These are phyloP conservation scores for Sceliomorpha sp. DNA, from an alignment of 2,888 invertebrate genomes.

Conservation along the genomic window DNA sequence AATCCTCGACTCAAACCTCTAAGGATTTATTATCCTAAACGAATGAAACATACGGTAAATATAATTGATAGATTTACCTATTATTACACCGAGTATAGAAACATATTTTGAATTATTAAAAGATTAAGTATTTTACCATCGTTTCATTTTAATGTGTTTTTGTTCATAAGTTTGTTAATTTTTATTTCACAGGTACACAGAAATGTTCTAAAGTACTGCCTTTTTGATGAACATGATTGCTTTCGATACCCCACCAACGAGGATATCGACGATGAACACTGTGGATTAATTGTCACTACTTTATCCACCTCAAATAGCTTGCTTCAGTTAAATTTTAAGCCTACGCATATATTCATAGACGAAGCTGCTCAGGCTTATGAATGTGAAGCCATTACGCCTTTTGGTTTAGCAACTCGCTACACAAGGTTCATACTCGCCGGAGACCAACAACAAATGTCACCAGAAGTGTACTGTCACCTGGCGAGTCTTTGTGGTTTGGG, in stretches of 20 bases:
- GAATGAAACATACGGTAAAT: too few species aligned
- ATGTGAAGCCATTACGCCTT: slow-evolving; percentile 90
- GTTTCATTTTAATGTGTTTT: too few species aligned
- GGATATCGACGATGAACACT: slow-evolving; percentile 85
- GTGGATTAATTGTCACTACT: slow-evolving; percentile 88
- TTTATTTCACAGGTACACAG: slow-evolving; percentile 66
- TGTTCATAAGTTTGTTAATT: slow-evolving; percentile 2
- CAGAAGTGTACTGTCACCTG: slow-evolving; percentile 89
- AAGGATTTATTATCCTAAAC: slow-evolving; percentile 89
- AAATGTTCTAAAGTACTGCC: slow-evolving; percentile 84
- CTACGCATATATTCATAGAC: slow-evolving; percentile 91
- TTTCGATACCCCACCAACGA: slow-evolving; percentile 87
- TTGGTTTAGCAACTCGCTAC: slow-evolving; percentile 86
- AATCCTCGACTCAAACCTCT: slow-evolving; percentile 85
- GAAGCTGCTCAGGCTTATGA: slow-evolving; percentile 94
- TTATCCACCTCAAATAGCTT: slow-evolving; percentile 89
- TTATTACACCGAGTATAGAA: too few species aligned
- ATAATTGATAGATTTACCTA: too few species aligned
- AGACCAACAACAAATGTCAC: slow-evolving; percentile 92
- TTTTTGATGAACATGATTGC: slow-evolving; percentile 83
- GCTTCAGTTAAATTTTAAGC: slow-evolving; percentile 85
- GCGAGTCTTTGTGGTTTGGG: slow-evolving; percentile 86
- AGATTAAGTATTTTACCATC: too few species aligned
- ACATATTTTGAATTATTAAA: too few species aligned
- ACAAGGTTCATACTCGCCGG: slow-evolving; percentile 91